Percentiles rank a stretch among this genome's conserved stretches.
Evolutionary conservation across 2,113 vertebrate genomes (phyloP).

Genomic region (Mohoua ochrocephala): DNA sequence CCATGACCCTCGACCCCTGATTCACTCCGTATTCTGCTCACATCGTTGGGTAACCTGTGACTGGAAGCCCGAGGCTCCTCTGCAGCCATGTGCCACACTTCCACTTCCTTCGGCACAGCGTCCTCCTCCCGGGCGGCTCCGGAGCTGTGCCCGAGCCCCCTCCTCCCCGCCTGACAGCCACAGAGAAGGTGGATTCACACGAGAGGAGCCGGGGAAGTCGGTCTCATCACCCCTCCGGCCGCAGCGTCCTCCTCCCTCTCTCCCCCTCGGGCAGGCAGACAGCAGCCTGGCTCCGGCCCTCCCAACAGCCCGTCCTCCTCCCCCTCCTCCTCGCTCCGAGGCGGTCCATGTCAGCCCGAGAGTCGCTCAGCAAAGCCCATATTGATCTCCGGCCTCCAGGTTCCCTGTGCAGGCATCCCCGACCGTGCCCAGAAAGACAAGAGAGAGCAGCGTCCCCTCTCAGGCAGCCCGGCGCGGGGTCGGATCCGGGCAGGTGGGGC

Average conservation of each 20-base stretch:
- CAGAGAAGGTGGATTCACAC: not conserved
- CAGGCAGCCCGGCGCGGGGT: rapidly evolving
- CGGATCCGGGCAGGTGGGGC: not conserved
- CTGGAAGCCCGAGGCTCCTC: not conserved
- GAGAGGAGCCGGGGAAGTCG: not conserved
- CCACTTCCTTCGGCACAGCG: not conserved
- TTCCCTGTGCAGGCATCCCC: not conserved
- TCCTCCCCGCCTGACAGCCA: not conserved
- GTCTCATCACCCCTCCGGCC: not conserved
- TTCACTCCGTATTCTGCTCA: not conserved
- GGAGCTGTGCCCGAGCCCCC: not conserved
- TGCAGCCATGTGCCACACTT: not conserved
- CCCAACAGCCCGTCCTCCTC: not conserved
- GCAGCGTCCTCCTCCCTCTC: not conserved
- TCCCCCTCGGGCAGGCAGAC: not conserved
- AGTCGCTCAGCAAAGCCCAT: not conserved
- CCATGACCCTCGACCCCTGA: rapidly evolving
- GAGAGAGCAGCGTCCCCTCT: not conserved
- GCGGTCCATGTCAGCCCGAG: not conserved
- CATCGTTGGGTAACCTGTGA: not conserved
- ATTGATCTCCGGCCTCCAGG: not conserved
- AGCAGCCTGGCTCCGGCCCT: not conserved
- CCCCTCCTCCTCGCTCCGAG: not conserved
- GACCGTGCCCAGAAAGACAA: not conserved
- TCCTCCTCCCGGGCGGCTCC: not conserved